These are phyloP conservation scores for Lordiphosa mommai DNA, from an alignment of 1,140 invertebrate genomes.

Conservation along the genomic window DNA sequence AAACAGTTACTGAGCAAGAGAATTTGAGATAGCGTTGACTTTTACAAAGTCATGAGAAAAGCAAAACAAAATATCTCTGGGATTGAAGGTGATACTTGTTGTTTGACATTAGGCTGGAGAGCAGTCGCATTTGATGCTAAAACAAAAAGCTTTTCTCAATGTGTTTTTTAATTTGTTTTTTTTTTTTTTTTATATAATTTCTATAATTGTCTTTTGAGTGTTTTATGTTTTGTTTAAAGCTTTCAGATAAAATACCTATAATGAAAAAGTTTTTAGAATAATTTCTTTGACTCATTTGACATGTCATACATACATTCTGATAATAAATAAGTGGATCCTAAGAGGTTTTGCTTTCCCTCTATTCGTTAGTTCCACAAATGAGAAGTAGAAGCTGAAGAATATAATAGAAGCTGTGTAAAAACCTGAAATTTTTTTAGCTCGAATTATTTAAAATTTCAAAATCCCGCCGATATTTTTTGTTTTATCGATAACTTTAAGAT, in stretches of 20 bases:
- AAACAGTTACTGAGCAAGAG: constrained; percentile 13
- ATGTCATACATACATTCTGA: too few relatives aligned
- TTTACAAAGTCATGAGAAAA: constrained; percentile 52
- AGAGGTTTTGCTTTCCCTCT: too few relatives aligned
- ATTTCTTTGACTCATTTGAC: too few relatives aligned
- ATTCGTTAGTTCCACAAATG: too few relatives aligned
- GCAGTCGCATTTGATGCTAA: constrained; percentile 27
- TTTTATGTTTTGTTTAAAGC: constrained; percentile 2
- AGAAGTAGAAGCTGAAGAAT: too few relatives aligned
- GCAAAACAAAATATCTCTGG: constrained; percentile 20
- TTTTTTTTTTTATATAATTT: constrained; percentile 28
- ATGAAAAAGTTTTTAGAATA: too few relatives aligned
- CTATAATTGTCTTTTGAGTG: constrained; percentile 35
- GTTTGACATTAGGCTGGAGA: constrained; percentile 27
- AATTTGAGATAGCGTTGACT: constrained; percentile 38
- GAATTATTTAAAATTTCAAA: too few relatives aligned
- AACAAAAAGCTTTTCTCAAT: constrained; percentile 42
- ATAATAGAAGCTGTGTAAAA: too few relatives aligned
- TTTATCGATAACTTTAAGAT: too few relatives aligned
- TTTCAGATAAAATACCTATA: constrained; percentile 4
- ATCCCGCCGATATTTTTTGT: too few relatives aligned
- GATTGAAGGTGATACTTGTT: constrained; percentile 56
- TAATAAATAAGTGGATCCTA: too few relatives aligned
- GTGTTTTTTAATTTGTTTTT: constrained; percentile 15
- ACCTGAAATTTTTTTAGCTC: too few relatives aligned